Percentiles rank a stretch among this genome's conserved stretches.
Evolutionary conservation across 2,888 invertebrate genomes (phyloP).

Genomic region (Drosophila infuscata): DNA sequence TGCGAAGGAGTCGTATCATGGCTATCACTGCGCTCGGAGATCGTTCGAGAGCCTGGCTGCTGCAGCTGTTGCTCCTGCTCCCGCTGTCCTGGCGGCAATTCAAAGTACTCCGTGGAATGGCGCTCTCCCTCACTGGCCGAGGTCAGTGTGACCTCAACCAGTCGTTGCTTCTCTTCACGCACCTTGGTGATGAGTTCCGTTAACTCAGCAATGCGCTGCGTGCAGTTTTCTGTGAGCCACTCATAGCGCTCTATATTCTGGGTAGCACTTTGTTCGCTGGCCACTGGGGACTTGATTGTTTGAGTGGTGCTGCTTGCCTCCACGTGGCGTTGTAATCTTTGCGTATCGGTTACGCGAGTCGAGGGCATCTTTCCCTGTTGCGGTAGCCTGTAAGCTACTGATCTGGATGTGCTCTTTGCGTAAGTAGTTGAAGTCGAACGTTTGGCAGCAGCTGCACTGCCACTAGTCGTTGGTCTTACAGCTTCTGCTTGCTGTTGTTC

Average conservation of each 20-base stretch:
- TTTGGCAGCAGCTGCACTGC: neutral
- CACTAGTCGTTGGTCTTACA: conserved; percentile 11
- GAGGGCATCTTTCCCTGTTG: neutral
- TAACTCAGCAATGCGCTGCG: conserved; percentile 87
- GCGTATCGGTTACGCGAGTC: neutral
- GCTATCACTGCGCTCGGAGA: conserved; percentile 60
- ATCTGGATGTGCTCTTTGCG: neutral
- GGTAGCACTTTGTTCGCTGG: conserved; percentile 16
- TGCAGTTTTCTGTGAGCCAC: conserved; percentile 86
- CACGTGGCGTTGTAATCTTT: neutral
- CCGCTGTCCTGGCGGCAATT: conserved; percentile 70
- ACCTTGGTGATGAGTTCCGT: conserved; percentile 87
- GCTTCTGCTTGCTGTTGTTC: conserved; percentile 1
- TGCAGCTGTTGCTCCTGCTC: conserved; percentile 1
- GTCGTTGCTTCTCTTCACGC: conserved; percentile 86
- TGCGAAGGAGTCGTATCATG: conserved; percentile 39
- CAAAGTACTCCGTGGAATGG: conserved; percentile 84
- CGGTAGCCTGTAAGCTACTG: neutral
- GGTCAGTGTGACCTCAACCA: conserved; percentile 85
- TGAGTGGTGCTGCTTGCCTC: neutral
- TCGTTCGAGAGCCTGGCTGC: conserved; percentile 42
- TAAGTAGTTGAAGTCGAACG: conserved; percentile 1
- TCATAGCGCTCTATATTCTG: conserved; percentile 84
- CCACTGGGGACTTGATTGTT: neutral
- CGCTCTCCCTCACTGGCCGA: conserved; percentile 82